Conservation (phyloP, 2,797 vertebrate genomes). For the Phrynocephalus forsythii region DNA sequence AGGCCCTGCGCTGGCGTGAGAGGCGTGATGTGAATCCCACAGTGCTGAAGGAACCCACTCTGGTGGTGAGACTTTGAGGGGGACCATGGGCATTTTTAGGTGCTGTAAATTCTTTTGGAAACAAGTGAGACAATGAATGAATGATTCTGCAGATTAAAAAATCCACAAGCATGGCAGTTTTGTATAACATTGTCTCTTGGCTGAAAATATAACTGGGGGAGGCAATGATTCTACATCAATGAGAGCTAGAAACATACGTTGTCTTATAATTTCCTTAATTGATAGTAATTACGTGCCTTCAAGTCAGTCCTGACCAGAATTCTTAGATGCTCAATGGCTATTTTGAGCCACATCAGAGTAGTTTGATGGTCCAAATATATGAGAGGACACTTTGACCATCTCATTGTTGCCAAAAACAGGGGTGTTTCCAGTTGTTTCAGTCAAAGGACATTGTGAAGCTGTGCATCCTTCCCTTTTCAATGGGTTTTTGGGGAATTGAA, state of each 20-base stretch:
- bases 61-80: conserved; percentile 53
- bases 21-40: conserved; percentile 37
- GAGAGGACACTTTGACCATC: not conserved
- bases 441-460: no score
- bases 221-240: not conserved
- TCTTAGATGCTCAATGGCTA: no score
- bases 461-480: no score
- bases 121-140: not conserved
- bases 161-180: not conserved
- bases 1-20: conserved; percentile 29
- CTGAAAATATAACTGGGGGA: not conserved
- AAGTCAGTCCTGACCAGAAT: no score
- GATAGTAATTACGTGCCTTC: no score
- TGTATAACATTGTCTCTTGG: not conserved
- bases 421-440: not conserved
- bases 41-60: not conserved
- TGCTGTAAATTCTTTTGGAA: not conserved
- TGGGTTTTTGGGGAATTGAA: no score
- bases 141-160: not conserved
- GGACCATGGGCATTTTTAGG: no score
- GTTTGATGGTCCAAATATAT: not conserved
- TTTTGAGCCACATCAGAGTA: not conserved
- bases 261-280: not conserved
- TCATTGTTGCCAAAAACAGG: not conserved
- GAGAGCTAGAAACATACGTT: not conserved